phyloP scores from a whole-genome alignment of 2,113 vertebrate species.

The Neoarius graeffei region DNA sequence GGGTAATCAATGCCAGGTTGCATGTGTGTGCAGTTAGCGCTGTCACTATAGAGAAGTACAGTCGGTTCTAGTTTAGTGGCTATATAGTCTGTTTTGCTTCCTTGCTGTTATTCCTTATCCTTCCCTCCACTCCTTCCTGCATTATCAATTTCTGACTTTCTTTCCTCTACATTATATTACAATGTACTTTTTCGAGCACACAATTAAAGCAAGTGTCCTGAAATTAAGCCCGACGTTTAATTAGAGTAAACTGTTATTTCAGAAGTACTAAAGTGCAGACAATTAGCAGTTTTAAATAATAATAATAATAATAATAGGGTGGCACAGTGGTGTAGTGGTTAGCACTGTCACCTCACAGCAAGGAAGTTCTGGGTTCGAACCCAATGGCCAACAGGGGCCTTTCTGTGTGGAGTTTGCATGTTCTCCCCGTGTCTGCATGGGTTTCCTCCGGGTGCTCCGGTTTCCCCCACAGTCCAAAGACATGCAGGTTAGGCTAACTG shows the following conservation, averaged over 20 bases:
- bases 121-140: constrained; percentile 29
- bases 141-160: neutral
- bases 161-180: constrained; percentile 7
- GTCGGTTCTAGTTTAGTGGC: constrained; percentile 49
- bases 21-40: constrained; percentile 24
- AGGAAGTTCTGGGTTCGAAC: no score
- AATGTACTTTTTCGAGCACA: neutral
- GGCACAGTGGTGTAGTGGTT: no score
- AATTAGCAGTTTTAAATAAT: neutral
- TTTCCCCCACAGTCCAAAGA: no score
- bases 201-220: neutral
- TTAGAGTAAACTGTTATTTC: neutral
- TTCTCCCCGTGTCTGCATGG: no score
- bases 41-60: constrained; percentile 31
- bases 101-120: constrained; percentile 5
- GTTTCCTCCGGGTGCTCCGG: no score
- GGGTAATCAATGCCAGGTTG: constrained; percentile 53
- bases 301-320: no score
- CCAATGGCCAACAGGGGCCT: no score
- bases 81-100: constrained; percentile 35
- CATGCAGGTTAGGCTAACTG: no score
- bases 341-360: no score
- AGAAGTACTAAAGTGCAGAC: neutral
- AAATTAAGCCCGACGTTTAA: neutral
- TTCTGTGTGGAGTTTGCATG: no score